Percentiles rank a stretch among this genome's conserved stretches.
These are phyloP conservation scores for Limnodromus scolopaceus DNA, from an alignment of 2,797 vertebrate species.

Conservation along the genomic window DNA sequence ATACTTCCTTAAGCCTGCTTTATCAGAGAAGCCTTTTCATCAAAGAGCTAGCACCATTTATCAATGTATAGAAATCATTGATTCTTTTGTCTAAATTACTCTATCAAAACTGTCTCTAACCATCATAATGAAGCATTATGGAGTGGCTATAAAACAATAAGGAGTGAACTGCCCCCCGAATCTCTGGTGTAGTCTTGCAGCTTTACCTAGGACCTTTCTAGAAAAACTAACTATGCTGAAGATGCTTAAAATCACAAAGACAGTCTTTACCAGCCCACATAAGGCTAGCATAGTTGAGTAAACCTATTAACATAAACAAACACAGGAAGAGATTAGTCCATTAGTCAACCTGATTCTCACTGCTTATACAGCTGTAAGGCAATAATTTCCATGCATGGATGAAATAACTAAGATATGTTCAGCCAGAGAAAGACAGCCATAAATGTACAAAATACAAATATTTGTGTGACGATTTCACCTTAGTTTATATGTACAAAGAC, in stretches of 20 bases:
- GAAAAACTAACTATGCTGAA: background rate
- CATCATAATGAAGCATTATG: background rate
- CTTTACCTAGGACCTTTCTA: background rate
- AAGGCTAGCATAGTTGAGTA: background rate
- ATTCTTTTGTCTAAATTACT: background rate
- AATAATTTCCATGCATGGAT: background rate
- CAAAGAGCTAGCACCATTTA: background rate
- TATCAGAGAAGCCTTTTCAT: background rate
- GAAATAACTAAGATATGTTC: background rate
- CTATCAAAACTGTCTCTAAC: background rate
- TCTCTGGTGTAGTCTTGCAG: background rate
- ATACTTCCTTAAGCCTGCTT: background rate
- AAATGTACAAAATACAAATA: background rate
- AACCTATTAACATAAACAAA: slow-evolving; percentile 32
- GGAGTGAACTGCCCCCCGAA: background rate
- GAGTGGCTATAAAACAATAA: background rate
- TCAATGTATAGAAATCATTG: background rate
- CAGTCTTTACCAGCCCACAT: background rate
- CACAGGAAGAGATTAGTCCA: background rate
- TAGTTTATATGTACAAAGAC: background rate
- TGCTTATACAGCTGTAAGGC: slow-evolving; percentile 35
- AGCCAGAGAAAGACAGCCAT: background rate
- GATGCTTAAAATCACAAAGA: background rate
- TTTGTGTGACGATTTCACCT: background rate
- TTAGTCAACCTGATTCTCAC: slow-evolving; percentile 9